These are phyloP conservation scores for Eutrigla gurnardus DNA, from an alignment of 2,797 vertebrate genomes.

Conservation along the genomic window DNA sequence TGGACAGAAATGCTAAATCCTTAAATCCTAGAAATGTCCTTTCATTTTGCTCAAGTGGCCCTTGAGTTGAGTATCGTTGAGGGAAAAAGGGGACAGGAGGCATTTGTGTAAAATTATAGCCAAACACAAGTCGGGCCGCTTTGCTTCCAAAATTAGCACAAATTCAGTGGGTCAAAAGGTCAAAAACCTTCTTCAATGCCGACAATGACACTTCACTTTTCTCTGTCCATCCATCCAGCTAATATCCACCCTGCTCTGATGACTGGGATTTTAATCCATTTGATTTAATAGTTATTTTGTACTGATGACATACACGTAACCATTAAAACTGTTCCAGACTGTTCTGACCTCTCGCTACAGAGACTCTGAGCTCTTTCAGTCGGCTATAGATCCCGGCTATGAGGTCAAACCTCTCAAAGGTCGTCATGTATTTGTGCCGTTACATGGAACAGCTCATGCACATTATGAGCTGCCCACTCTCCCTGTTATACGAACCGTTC, in stretches of 20 bases:
- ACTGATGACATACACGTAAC: too few relatives aligned
- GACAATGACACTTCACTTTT: too few relatives aligned
- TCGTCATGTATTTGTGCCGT: conserved; percentile 3
- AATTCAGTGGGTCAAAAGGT: not conserved
- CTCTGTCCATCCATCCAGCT: not conserved
- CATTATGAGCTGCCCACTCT: conserved; percentile 21
- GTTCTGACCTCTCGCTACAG: not conserved
- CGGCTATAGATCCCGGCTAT: conserved; percentile 14
- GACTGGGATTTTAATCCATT: not conserved
- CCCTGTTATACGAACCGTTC: conserved; percentile 35
- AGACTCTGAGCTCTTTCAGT: not conserved
- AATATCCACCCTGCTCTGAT: not conserved
- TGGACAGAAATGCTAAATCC: too few relatives aligned
- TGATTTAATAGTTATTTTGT: too few relatives aligned
- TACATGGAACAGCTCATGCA: conserved; percentile 6
- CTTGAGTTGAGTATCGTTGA: too few relatives aligned
- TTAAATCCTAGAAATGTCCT: too few relatives aligned
- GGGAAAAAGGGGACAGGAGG: not conserved
- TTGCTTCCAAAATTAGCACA: not conserved
- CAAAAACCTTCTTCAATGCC: too few relatives aligned
- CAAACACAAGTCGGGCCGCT: not conserved
- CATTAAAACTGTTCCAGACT: not conserved
- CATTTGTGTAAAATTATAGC: not conserved
- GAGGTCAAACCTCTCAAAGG: not conserved
- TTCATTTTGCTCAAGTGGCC: too few relatives aligned